Evolutionary conservation across 2,797 vertebrate genomes (phyloP).

Genomic region (Avahi laniger): DNA sequence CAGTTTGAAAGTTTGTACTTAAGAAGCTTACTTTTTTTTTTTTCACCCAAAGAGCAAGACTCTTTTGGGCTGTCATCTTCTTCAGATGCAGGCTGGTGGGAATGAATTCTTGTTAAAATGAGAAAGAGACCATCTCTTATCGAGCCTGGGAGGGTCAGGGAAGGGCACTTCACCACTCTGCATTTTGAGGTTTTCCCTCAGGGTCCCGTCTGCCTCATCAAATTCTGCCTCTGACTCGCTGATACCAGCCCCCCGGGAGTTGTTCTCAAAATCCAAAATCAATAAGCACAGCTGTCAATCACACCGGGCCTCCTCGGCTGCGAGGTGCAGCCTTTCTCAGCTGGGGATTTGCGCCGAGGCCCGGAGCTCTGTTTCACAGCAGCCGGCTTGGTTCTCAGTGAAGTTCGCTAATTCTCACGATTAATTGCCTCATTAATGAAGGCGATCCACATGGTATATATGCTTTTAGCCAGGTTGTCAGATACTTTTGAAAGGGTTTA

Average conservation of each 20-base stretch:
- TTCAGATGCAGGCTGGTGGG: conserved; percentile 52
- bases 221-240: conserved; percentile 48
- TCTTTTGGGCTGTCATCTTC: conserved; percentile 34
- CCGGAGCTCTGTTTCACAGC: background rate
- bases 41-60: background rate
- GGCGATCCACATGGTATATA: conserved; percentile 43
- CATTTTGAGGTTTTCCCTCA: conserved; percentile 50
- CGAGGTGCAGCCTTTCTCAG: background rate
- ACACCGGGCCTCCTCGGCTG: background rate
- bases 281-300: conserved; percentile 74
- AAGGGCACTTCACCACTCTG: background rate
- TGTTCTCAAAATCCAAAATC: conserved; percentile 68
- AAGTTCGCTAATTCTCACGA: conserved; percentile 60
- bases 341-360: background rate
- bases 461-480: conserved; percentile 61
- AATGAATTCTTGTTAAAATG: conserved; percentile 45
- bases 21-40: background rate
- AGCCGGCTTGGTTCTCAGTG: background rate
- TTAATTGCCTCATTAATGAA: conserved; percentile 72
- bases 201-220: conserved; percentile 66
- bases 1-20: conserved; percentile 53
- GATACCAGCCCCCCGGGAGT: conserved; percentile 50
- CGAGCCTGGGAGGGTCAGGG: background rate
- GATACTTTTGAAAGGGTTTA: conserved; percentile 64
- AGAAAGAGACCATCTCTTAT: conserved; percentile 39